Percentiles rank a stretch among this genome's conserved stretches.
These are phyloP conservation scores for Myxocyprinus asiaticus DNA, from an alignment of 2,113 vertebrate genomes.

Conservation along the genomic window DNA sequence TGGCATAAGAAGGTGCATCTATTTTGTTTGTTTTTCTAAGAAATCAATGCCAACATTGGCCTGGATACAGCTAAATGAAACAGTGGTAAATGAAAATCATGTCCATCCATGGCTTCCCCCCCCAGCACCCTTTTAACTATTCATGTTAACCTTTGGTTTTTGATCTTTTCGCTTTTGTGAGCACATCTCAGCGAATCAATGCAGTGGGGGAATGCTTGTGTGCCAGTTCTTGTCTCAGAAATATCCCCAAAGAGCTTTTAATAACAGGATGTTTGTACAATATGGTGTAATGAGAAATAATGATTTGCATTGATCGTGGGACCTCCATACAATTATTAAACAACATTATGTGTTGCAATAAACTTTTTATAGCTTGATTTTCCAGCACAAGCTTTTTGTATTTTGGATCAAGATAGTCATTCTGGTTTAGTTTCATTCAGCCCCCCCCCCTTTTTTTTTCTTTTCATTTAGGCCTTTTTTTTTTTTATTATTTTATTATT, in stretches of 20 bases:
- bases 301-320: background rate
- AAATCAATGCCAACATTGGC: slow-evolving; percentile 3
- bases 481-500: no score
- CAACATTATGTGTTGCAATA: background rate
- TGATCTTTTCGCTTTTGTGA: background rate
- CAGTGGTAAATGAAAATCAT: background rate
- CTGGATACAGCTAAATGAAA: slow-evolving; percentile 3
- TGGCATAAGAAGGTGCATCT: background rate
- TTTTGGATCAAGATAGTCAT: no score
- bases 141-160: no score
- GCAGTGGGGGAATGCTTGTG: background rate
- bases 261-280: background rate
- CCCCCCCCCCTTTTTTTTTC: no score
- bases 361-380: background rate
- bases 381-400: background rate
- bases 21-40: background rate
- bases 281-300: background rate
- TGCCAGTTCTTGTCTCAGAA: background rate
- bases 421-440: no score
- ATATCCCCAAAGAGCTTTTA: background rate
- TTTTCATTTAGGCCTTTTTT: no score
- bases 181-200: slow-evolving; percentile 3
- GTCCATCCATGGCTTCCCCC: background rate
- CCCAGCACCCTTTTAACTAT: background rate
- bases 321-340: background rate